Evolutionary conservation across 2,113 vertebrate genomes (phyloP), one percentile per base, ranked within the genome.

Genomic region (Centropus unirufus): DNA sequence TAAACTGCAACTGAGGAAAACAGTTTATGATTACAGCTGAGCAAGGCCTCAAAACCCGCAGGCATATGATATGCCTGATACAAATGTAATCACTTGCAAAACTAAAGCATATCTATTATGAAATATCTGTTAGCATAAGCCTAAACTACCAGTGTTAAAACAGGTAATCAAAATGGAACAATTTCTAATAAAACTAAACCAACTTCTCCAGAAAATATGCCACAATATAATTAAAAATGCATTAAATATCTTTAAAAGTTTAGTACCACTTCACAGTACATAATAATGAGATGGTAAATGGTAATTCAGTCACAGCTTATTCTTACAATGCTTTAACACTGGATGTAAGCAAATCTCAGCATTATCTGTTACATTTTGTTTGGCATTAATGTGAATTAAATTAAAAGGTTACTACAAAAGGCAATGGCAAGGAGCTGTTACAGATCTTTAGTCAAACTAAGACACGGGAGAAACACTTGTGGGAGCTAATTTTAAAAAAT

Each of bases 161-260:
- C 0, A 0, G 52, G 2, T 11, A 34, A 61, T 17, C 63, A 42
- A 70, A 92, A n/a, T 15, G 0, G 4, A 68, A 44, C 1, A 0
- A 73, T 57, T 92, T 85, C 58, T 83, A 76, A 74, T 32, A 47
- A 30, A 91, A 70, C 9, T 21, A 76, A 87, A 40, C 2, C 6
- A 67, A 59, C 4, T 5, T 9, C 0, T 5, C 55, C 14, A 12
- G 44, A 64, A 90, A 76, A 39, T 26, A 63, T 1, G 2, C 16
- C n/a, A 88, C 11, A 40, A 12, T 40, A 6, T 42, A 44, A 77
- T 54, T 66, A 62, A 85, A 88, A 89, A 52, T 20, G 3, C 7
- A 80, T 40, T 36, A 30, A 42, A 34, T 32, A 14, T 2, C 24
- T 73, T 36, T 29, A 3, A 3, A 40, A 78, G 30, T 14, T n/a